These are phyloP conservation scores for Athalia circularis DNA, from an alignment of 2,888 invertebrate species.

Conservation along the genomic window DNA sequence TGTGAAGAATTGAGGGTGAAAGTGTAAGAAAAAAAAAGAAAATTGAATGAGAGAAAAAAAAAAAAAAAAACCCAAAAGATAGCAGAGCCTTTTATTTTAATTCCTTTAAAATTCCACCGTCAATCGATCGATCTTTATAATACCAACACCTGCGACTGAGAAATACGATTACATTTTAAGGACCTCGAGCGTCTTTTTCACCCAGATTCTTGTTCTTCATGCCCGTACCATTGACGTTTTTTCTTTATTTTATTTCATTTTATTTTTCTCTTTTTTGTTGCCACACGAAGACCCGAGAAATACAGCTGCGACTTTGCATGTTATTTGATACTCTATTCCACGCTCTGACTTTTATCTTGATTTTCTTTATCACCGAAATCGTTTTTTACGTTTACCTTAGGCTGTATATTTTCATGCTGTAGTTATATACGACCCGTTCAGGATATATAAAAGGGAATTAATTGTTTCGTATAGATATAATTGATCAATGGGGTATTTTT, in stretches of 20 bases:
- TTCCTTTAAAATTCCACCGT: conserved; percentile 4
- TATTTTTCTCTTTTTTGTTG: background rate
- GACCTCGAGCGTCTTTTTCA: background rate
- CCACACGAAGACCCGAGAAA: background rate
- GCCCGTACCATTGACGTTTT: no score
- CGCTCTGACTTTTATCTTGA: conserved; percentile 14
- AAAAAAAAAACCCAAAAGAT: no score
- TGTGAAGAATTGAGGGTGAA: no score
- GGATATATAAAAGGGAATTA: no score
- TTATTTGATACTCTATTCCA: conserved; percentile 10
- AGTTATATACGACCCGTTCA: background rate
- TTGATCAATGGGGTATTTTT: no score
- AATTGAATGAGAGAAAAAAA: background rate
- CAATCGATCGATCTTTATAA: background rate
- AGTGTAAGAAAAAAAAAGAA: background rate
- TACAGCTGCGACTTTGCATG: conserved; percentile 13
- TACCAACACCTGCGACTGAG: background rate
- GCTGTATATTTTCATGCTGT: conserved; percentile 10
- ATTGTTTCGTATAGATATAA: no score
- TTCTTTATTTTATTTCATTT: no score
- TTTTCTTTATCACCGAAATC: conserved; percentile 19
- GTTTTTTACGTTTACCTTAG: conserved; percentile 6
- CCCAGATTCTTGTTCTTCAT: background rate
- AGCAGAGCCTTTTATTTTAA: background rate
- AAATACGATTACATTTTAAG: conserved; percentile 4